These are phyloP conservation scores for Rhorus exstirpatorius DNA, from an alignment of 2,888 invertebrate species.

Conservation along the genomic window DNA sequence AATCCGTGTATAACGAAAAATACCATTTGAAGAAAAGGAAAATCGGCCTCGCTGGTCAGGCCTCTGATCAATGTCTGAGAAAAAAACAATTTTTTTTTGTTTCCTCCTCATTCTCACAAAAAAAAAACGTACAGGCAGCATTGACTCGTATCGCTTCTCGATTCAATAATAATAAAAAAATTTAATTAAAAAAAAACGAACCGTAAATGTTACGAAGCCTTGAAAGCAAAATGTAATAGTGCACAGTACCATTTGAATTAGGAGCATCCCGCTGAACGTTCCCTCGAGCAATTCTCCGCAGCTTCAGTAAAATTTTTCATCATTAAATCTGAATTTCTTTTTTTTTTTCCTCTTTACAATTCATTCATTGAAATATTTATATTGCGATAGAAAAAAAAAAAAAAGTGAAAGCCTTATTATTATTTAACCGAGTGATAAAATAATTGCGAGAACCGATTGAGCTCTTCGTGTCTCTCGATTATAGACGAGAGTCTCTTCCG, in stretches of 20 bases:
- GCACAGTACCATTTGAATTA: constrained; percentile 72
- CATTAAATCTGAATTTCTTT: not conserved
- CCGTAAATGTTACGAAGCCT: constrained; percentile 72
- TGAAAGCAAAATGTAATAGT: constrained; percentile 73
- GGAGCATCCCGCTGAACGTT: constrained; percentile 71
- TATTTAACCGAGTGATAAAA: not conserved
- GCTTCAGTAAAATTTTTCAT: constrained; percentile 17
- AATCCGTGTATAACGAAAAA: constrained; percentile 65
- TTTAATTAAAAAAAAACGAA: constrained; percentile 51
- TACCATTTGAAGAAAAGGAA: constrained; percentile 59
- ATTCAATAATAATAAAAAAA: not conserved
- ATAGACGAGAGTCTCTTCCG: constrained; percentile 60
- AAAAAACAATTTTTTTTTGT: not conserved
- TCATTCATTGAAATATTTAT: no score
- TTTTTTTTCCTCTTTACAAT: no score
- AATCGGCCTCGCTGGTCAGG: not conserved
- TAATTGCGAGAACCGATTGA: constrained; percentile 58
- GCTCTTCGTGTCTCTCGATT: constrained; percentile 66
- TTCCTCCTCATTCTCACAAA: not conserved
- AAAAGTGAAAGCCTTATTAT: not conserved
- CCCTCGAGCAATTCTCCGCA: constrained; percentile 64
- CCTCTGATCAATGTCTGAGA: not conserved
- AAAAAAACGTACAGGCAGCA: not conserved
- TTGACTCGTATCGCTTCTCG: constrained; percentile 19
- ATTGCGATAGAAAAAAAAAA: not conserved